Evolutionary conservation across 1,140 invertebrate species (phyloP).

Genomic region (Chlorops oryzae): DNA sequence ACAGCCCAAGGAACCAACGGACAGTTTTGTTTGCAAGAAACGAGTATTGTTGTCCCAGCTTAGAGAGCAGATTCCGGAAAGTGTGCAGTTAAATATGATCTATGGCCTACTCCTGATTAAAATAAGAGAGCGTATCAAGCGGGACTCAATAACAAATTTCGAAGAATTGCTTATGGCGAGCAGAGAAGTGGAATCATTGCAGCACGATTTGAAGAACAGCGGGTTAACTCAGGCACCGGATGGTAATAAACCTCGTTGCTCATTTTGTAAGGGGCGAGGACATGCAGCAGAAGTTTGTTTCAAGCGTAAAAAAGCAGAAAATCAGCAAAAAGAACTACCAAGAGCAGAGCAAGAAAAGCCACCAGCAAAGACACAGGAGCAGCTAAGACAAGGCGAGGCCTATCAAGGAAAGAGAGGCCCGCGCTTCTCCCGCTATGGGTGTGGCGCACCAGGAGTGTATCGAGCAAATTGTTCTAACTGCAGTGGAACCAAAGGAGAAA

Average conservation of each 20-base stretch:
- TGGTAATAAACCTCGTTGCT: background rate
- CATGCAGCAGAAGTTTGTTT: background rate
- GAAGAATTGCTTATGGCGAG: constrained; percentile 7
- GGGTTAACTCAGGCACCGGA: background rate
- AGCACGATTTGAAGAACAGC: background rate
- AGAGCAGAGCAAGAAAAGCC: no score
- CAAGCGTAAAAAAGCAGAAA: constrained; percentile 4
- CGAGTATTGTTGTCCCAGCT: constrained; percentile 12
- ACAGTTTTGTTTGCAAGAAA: constrained; percentile 12
- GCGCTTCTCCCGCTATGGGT: background rate
- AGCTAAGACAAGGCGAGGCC: no score
- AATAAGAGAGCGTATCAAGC: constrained; percentile 13
- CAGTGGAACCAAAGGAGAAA: no score
- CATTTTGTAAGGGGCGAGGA: constrained; percentile 3
- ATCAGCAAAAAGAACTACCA: no score
- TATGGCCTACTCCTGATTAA: constrained; percentile 12
- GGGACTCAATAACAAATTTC: constrained; percentile 8
- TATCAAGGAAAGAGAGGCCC: background rate
- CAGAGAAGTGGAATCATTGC: constrained; percentile 1
- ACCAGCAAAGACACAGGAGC: no score
- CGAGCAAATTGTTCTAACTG: no score
- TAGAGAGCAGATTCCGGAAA: background rate
- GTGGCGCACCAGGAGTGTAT: no score
- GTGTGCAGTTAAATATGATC: constrained; percentile 16
- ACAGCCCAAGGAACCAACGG: constrained; percentile 7